Percentiles rank a stretch among this genome's conserved stretches.
These are phyloP conservation scores for Antedon bifida DNA, from an alignment of 35 echinoderm and acorn worm species.

Conservation along the genomic window DNA sequence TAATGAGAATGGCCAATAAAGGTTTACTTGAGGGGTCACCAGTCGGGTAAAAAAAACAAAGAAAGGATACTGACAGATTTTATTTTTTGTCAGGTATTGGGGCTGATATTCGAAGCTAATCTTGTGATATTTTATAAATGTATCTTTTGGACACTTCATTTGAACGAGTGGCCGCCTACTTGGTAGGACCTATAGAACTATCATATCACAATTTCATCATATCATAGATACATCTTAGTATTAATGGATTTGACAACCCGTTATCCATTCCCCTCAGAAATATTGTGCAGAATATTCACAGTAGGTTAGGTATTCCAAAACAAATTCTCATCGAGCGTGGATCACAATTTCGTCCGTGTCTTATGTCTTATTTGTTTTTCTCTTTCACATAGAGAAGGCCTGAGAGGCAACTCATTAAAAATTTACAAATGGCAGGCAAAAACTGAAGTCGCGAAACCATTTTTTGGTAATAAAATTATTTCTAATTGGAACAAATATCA, in stretches of 20 bases:
- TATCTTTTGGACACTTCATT: constrained; percentile 6
- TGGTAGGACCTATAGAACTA: background rate
- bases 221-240: background rate
- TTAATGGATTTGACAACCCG: background rate
- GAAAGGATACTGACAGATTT: constrained; percentile 30
- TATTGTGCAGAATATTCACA: background rate
- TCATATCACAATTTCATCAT: background rate
- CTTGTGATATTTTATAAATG: constrained; percentile 39
- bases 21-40: constrained; percentile 38
- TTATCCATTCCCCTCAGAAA: background rate
- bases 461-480: too few species aligned
- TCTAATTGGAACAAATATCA: too few species aligned
- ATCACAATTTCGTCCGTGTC: background rate
- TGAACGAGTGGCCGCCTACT: background rate
- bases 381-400: too few species aligned
- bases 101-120: constrained; percentile 12
- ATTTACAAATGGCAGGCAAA: too few species aligned
- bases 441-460: too few species aligned
- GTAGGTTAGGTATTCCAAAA: constrained; percentile 12
- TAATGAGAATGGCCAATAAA: constrained; percentile 36
- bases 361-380: too few species aligned
- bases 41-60: constrained; percentile 14
- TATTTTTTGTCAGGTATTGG: constrained; percentile 39
- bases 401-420: too few species aligned
- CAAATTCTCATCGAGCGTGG: constrained; percentile 4